phyloP scores from a whole-genome alignment of 2,888 invertebrate genomes.

The Sympetrum striolatum region DNA sequence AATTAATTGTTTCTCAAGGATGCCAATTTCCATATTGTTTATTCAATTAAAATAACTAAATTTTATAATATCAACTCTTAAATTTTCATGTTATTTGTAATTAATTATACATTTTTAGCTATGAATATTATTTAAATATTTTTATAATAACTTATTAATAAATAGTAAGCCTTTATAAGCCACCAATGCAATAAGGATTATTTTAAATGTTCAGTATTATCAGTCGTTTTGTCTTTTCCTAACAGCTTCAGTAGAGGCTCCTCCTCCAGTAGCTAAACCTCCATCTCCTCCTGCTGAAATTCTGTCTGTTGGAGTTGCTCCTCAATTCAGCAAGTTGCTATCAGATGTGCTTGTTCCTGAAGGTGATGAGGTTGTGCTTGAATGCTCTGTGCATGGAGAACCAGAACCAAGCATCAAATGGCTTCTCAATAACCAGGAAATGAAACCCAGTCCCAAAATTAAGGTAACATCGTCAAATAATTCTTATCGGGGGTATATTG shows the following conservation, averaged over 20 bases:
- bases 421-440: slow-evolving; percentile 72
- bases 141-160: too few species aligned
- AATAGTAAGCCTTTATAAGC: too few species aligned
- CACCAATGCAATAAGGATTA: too few species aligned
- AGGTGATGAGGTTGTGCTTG: slow-evolving; percentile 73
- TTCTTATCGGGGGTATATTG: too few species aligned
- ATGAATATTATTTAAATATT: too few species aligned
- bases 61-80: too few species aligned
- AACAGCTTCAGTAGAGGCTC: neutral
- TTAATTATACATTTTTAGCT: too few species aligned
- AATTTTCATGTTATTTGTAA: too few species aligned
- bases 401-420: slow-evolving; percentile 73
- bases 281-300: slow-evolving; percentile 53
- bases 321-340: slow-evolving; percentile 74
- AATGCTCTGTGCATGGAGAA: slow-evolving; percentile 72
- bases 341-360: slow-evolving; percentile 75
- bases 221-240: neutral
- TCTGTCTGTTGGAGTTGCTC: slow-evolving; percentile 60
- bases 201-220: neutral
- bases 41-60: too few species aligned
- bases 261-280: neutral
- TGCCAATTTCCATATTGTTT: too few species aligned
- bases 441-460: slow-evolving; percentile 68
- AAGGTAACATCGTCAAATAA: slow-evolving; percentile 59
- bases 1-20: too few species aligned